These are phyloP conservation scores for Apeltes quadracus DNA, from an alignment of 2,113 vertebrate species.

Conservation along the genomic window DNA sequence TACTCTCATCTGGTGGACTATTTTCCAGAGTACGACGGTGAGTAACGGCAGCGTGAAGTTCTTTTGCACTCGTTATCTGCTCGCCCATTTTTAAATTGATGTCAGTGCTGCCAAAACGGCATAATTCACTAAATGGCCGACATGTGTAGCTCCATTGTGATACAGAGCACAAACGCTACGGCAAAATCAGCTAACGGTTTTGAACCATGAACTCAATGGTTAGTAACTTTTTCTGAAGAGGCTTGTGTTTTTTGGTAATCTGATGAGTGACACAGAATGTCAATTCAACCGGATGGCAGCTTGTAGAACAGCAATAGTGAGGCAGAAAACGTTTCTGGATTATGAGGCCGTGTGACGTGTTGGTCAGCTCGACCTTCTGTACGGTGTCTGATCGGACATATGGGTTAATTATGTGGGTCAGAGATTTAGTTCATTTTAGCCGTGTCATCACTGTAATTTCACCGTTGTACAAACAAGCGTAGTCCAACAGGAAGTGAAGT, in stretches of 20 bases:
- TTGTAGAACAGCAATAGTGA: not conserved
- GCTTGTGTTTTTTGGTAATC: not conserved
- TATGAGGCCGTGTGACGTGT: not conserved
- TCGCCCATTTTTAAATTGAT: not conserved
- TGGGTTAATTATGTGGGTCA: not conserved
- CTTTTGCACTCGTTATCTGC: not conserved
- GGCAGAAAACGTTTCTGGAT: not conserved
- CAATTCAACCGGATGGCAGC: not conserved
- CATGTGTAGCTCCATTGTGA: not conserved
- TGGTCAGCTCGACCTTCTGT: not conserved
- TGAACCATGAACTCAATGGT: too few relatives aligned
- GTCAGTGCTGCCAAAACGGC: not conserved
- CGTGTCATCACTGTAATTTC: not conserved
- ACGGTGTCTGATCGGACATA: too few relatives aligned
- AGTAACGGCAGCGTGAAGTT: slow-evolving; percentile 55
- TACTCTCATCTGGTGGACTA: slow-evolving; percentile 95
- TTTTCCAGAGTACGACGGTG: slow-evolving; percentile 95
- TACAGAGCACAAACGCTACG: not conserved
- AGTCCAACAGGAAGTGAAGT: not conserved
- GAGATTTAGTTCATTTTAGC: not conserved
- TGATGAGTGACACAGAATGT: not conserved
- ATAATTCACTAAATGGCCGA: not conserved
- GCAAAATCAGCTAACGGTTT: not conserved
- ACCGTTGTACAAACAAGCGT: not conserved
- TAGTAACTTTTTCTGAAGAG: not conserved